phyloP scores from a whole-genome alignment of 2,797 vertebrate species.

The Myoxocephalus aenaeus region DNA sequence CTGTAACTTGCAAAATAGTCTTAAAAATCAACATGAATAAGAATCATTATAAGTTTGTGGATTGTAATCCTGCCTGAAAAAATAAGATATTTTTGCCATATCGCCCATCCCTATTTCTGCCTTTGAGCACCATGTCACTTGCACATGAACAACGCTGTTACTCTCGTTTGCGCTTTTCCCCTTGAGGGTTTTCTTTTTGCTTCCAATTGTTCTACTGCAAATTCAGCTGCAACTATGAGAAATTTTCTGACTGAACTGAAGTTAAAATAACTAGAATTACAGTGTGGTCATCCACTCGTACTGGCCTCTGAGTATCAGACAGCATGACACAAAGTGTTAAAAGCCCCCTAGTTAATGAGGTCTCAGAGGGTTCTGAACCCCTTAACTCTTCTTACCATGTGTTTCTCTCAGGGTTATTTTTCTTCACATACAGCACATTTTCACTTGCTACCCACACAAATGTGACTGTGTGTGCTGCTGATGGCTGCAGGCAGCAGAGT shows the following conservation, averaged over 20 bases:
- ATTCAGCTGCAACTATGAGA: slow-evolving; percentile 24
- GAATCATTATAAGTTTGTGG: background rate
- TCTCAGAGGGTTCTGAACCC: slow-evolving; percentile 82
- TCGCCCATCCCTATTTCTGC: background rate
- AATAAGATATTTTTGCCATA: background rate
- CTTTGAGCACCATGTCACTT: background rate
- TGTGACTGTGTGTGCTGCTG: slow-evolving; percentile 55
- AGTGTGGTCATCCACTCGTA: slow-evolving; percentile 21
- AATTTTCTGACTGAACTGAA: slow-evolving; percentile 24
- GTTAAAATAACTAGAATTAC: slow-evolving; percentile 25
- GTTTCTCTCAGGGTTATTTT: slow-evolving; percentile 28
- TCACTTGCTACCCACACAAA: slow-evolving; percentile 49
- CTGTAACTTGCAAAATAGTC: background rate
- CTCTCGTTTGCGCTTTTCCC: slow-evolving; percentile 1
- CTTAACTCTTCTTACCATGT: slow-evolving; percentile 54
- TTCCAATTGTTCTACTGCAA: background rate
- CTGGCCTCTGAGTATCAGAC: slow-evolving; percentile 64
- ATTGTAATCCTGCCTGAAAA: background rate
- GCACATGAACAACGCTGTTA: background rate
- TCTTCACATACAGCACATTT: slow-evolving; percentile 18
- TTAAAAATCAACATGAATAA: background rate
- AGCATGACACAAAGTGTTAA: slow-evolving; percentile 74
- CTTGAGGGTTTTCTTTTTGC: slow-evolving; percentile 7
- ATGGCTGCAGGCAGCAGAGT: slow-evolving; percentile 45
- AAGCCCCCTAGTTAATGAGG: slow-evolving; percentile 86